Evolutionary conservation across 1,140 invertebrate species (phyloP), one percentile per base, ranked within the genome.

Genomic region (Temnothorax curvispinosus): DNA sequence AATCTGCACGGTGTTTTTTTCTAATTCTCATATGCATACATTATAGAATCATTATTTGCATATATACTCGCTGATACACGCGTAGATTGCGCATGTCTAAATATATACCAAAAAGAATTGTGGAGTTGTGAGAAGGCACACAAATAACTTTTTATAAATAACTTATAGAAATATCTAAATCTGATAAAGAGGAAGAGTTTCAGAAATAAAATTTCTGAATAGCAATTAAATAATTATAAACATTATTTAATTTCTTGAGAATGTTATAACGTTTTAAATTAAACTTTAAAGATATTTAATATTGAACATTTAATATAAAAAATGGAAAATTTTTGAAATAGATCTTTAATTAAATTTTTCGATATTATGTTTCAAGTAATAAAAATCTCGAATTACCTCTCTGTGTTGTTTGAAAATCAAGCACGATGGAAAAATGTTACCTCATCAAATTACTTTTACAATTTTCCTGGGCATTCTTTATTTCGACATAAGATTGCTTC

Each of bases 41-140:
- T 77, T 62, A 62, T 32, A 1, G 13, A 78, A 65, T 11, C n/a
- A 65, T 64, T 47, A 78, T 50, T 65, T 35, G 18, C 32, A 27
- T 47, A 27, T 3, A 41, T 3, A 32, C 18, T 9, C 27, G 15
- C 1, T 52, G 58, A 52, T 64, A 69, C 32, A 77, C n/a, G 15
- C 21, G 32, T 77, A 44, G 35, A 64, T n/a, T 52, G 27, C 76
- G 11, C 6, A 35, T 44, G 9, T 64, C 3, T 9, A n/a, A 32
- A 13, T n/a, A 77, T 27, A 72, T 32, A 3, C 5, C n/a, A 32
- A 64, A 64, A 74, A 32, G 7, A 74, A 74, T 18, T n/a, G 18
- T 0, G 9, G 1, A 54, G 15, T 21, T 56, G 2, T 11, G 32
- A 69, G 27, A 7, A 9, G 11, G 4, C 0, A 18, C 0, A 18